A percentile compares a stretch with the other conserved stretches of the same genome.
phyloP scores from a whole-genome alignment of 2,888 invertebrate genomes.

The Hypomecis atomaria region DNA sequence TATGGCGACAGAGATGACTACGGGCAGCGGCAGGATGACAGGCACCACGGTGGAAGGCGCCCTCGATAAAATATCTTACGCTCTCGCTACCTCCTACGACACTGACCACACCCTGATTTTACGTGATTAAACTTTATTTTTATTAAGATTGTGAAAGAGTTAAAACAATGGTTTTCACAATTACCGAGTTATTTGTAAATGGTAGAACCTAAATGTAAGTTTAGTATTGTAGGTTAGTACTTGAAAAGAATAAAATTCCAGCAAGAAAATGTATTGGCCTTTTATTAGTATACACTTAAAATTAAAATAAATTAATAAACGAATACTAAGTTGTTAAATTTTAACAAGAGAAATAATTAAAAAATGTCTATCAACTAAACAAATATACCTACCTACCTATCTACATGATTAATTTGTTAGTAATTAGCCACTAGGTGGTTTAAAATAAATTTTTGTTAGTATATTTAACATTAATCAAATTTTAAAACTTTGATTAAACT shows the following conservation, averaged over 20 bases:
- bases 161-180: no score
- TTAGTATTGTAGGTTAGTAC: neutral
- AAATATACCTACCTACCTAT: slow-evolving; percentile 3
- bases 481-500: no score
- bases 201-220: no score
- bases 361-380: neutral
- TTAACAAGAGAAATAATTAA: no score
- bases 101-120: neutral
- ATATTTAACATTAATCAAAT: no score
- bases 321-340: neutral
- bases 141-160: no score
- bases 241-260: slow-evolving; percentile 2
- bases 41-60: slow-evolving; percentile 48
- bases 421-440: slow-evolving; percentile 7
- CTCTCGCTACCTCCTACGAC: slow-evolving; percentile 2
- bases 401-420: slow-evolving; percentile 1
- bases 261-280: slow-evolving; percentile 10
- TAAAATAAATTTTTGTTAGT: neutral
- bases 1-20: slow-evolving; percentile 51
- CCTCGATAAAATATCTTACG: slow-evolving; percentile 41
- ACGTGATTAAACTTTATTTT: neutral
- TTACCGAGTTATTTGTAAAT: no score
- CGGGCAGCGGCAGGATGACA: slow-evolving; percentile 43
- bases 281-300: slow-evolving; percentile 6
- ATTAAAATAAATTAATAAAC: slow-evolving; percentile 6